Evolutionary conservation across 92 coral and sea anemone species (phyloP), one percentile per base, ranked within the genome.

Genomic region (Porites cylindrica): DNA sequence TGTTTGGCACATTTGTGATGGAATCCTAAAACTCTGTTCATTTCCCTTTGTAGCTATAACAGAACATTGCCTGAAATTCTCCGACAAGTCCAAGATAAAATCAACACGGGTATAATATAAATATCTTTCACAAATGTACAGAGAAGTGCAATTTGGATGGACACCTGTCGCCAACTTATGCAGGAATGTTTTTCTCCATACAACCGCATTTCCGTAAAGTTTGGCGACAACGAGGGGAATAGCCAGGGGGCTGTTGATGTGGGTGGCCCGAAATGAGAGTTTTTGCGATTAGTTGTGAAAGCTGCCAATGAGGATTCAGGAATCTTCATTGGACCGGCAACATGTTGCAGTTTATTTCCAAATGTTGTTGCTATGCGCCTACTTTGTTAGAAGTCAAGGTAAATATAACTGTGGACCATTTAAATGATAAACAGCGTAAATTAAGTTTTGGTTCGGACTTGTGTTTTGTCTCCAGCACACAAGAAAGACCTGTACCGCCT

Each of bases 191-290:
- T 89, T 61, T 62, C 66, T 66, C 89, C 92, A 3, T n/a, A 11
- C 9, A 51, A 76, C 8, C 29, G 64, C 6, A 78, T 89, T 18
- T 90, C 90, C 1, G 93, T 90, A 2, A 79, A 75, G 76, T 90
- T 90, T 85, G 82, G 83, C 5, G 90, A 90, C 62, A 72, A 85
- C 17, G 86, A 62, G 50, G 93, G 93, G 1, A 70, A 59, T 51
- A 85, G 83, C 53, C 82, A 90, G 51, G 87, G 93, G 51, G 93
- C 90, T 7, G 80, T 90, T 2, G 87, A 90, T 56, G 86, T 83
- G 52, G 93, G 90, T 10, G 93, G 92, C 13, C 94, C 92, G 14
- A 51, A 75, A 70, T 9, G 74, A 73, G 94, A 91, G 59, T 90
- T 82, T 54, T 47, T 92, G 19, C 66, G 86, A 50, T 52, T 90